Base-by-base conservation (phyloP, 2,888 invertebrate species). In the Pantelozetes paolii region DNA sequence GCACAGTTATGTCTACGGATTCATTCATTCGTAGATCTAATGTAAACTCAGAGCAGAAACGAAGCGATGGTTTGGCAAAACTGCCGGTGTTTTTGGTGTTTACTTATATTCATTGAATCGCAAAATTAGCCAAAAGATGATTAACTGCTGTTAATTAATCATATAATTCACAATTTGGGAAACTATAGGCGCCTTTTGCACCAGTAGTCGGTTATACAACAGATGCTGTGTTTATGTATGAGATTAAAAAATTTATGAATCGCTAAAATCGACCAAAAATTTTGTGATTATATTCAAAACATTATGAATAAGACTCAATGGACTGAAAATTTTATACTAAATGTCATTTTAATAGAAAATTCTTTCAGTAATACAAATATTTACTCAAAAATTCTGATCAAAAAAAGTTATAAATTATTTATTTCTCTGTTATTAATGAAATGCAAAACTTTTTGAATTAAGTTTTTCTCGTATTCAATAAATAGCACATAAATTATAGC, bases 51-150 rank as follows among this genome's bases (percentile, higher is more conserved):
- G 32, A 26, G 23, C 18, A 2, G 36, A 15, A 6, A 20, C 5
- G 15, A n/a, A 64, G 26, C 13, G 64, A n/a, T 36, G 15, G 30
- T 36, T 36, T n/a, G 8, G 30, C 26, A n/a, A n/a, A n/a, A n/a
- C n/a, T n/a, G n/a, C n/a, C 15, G n/a, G 26, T 28, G 32, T 26
- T n/a, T 2, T 5, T 36, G 11, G 9, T 36, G 30, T 28, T 64
- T 64, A 36, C 26, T 64, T 30, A 18, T n/a, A 64, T 64, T 30
- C 64, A 20, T 15, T 64, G 20, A 36, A 64, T 64, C 36, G 36
- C 36, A 36, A 64, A 64, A 64, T 64, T 64, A 36, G 36, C 64
- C 64, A 36, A 36, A 36, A 36, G 20, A 64, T 64, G 64, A 64
- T 64, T 36, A 20, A 64, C 32, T 20, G 64, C 9, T 30, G 30